Evolutionary conservation across 1,140 invertebrate genomes (phyloP), one percentile per base, ranked within the genome.

Genomic region (Rhopalosiphum maidis): DNA sequence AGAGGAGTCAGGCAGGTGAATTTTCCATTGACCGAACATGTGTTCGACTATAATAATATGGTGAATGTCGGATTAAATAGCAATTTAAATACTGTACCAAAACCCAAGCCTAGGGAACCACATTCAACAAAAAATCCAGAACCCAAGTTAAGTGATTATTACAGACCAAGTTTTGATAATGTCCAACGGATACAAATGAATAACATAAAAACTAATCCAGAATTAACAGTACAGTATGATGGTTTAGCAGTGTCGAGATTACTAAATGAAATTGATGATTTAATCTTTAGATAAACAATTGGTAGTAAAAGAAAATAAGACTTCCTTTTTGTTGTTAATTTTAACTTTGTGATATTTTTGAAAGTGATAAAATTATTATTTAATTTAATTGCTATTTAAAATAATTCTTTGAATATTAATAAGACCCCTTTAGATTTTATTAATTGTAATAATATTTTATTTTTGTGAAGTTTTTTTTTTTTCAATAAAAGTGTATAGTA

Each of bases 141-240:
- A 92, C 90, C 90, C 7, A 93, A 93, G 48, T 68, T 93, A 23
- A 55, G 48, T 15, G 91, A 93, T 93, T 93, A 93, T 25, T 93
- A 93, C 35, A 83, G 2, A 18, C 91, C 91, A 30, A 85, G 23
- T 86, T 93, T 85, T n/a, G 15, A 85, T 41, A 93, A 93, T n/a
- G 48, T 55, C 21, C 77, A 85, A 30, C 91, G 82, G 18, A 93
- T 93, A 86, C 18, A 54, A n/a, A 51, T 93, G 82, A 21, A 54
- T 15, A 21, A 23, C 21, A 18, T 86, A 21, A 51, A 41, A n/a
- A 82, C 82, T 51, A 54, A 6, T 11, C 43, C 68, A 41, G 91
- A 93, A 55, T 37, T 93, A 85, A 93, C 91, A 5, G 23, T 93
- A 22, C 91, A 93, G 15, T 93, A 46, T 85, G 91, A 93, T 30